Evolutionary conservation across 2,888 invertebrate genomes (phyloP).

Genomic region (Tenthredo mesomela): DNA sequence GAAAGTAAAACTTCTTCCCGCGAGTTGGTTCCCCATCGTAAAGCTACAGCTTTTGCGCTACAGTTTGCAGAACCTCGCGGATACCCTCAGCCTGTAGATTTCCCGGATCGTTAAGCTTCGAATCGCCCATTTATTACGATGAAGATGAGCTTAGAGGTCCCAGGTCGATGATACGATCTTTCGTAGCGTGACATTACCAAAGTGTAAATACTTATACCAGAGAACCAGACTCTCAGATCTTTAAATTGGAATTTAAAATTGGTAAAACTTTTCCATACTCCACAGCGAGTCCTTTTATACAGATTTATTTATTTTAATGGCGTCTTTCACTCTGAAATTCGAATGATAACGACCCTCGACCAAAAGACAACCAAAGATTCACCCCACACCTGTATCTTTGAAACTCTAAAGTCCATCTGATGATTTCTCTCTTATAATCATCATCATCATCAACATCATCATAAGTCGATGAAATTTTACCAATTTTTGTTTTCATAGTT

Average conservation of each 20-base stretch:
- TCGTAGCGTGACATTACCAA: constrained; percentile 10
- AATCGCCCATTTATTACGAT: constrained; percentile 36
- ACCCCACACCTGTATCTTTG: not conserved
- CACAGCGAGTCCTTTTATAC: not conserved
- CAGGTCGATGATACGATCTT: constrained; percentile 34
- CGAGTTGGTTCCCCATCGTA: not conserved
- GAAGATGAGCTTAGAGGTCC: constrained; percentile 22
- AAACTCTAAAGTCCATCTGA: not conserved
- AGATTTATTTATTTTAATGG: constrained; percentile 4
- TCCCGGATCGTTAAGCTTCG: constrained; percentile 33
- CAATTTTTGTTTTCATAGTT: not conserved
- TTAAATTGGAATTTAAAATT: not conserved
- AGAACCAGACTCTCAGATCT: not conserved
- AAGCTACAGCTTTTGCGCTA: not conserved
- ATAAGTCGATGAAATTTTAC: not conserved
- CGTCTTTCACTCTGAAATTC: not conserved
- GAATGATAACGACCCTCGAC: not conserved
- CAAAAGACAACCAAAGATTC: not conserved
- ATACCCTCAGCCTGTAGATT: constrained; percentile 7
- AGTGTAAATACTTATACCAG: constrained; percentile 24
- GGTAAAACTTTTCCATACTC: not conserved
- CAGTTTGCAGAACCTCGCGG: not conserved
- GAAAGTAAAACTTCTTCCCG: constrained; percentile 34
- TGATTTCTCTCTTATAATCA: not conserved
- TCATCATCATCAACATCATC: not conserved